These are phyloP conservation scores for Bombycilla garrulus DNA, from an alignment of 2,113 vertebrate species.

Conservation along the genomic window DNA sequence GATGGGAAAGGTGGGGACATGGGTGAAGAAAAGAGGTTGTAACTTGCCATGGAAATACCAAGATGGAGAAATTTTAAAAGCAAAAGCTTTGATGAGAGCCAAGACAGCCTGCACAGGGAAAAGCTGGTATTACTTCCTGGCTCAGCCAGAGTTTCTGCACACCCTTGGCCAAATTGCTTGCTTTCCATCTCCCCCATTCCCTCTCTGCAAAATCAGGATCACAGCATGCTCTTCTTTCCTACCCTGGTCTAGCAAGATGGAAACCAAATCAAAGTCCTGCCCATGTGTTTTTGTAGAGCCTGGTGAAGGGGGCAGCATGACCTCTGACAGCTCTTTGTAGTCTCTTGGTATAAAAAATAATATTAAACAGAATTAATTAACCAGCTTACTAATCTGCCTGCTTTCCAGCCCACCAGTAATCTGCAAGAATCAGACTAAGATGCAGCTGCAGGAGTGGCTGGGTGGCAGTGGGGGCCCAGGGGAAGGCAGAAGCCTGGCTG, in stretches of 20 bases:
- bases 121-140: neutral
- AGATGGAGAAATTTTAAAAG: neutral
- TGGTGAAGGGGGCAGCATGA: neutral
- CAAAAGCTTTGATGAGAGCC: neutral
- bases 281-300: neutral
- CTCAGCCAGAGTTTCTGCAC: neutral
- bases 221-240: neutral
- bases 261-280: neutral
- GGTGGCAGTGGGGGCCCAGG: neutral
- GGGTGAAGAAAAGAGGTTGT: neutral
- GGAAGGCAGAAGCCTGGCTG: neutral
- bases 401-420: neutral
- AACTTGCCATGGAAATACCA: neutral
- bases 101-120: neutral
- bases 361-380: neutral
- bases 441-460: neutral
- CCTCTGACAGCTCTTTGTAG: neutral
- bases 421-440: neutral
- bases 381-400: neutral
- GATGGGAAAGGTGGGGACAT: rapidly evolving
- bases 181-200: neutral
- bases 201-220: neutral
- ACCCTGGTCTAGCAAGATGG: neutral
- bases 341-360: conserved; percentile 5
- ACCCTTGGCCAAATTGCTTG: neutral